A percentile compares a stretch with the other conserved stretches of the same genome.
These are phyloP conservation scores for Acrossocheilus wenchowensis DNA, from an alignment of 2,797 vertebrate genomes.

Conservation along the genomic window DNA sequence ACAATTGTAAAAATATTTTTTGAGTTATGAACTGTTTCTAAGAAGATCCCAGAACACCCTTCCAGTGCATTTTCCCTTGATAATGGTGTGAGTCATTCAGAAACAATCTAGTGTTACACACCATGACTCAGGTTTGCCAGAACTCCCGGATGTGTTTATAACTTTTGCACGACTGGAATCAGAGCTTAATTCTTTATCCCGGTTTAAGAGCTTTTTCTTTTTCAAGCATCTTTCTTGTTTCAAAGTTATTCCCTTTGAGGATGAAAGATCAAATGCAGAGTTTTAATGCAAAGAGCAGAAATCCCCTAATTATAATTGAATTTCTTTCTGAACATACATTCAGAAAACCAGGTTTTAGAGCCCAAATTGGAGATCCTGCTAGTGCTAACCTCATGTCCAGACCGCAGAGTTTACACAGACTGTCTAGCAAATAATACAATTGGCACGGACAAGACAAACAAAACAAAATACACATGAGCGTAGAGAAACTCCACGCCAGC, in stretches of 20 bases:
- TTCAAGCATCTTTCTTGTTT: conserved; percentile 15
- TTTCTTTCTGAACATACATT: neutral
- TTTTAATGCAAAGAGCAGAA: conserved; percentile 3
- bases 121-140: conserved; percentile 20
- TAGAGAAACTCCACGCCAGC: conserved; percentile 50
- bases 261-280: neutral
- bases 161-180: conserved; percentile 21
- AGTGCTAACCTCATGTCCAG: conserved; percentile 42
- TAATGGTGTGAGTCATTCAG: neutral
- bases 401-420: conserved; percentile 61
- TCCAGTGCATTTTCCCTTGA: conserved; percentile 12
- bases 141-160: conserved; percentile 17
- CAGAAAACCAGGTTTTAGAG: conserved; percentile 15
- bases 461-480: conserved; percentile 54
- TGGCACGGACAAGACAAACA: conserved; percentile 48
- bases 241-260: conserved; percentile 15
- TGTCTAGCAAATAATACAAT: conserved; percentile 61
- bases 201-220: neutral
- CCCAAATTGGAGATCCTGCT: conserved; percentile 36
- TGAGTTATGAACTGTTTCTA: conserved; percentile 18
- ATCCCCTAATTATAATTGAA: conserved; percentile 10
- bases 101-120: conserved; percentile 19
- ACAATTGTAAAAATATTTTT: conserved; percentile 21
- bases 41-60: conserved; percentile 31
- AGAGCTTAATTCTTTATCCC: conserved; percentile 26